These are phyloP conservation scores for Lipotes vexillifer DNA, from an alignment of 2,113 vertebrate species.

Conservation along the genomic window DNA sequence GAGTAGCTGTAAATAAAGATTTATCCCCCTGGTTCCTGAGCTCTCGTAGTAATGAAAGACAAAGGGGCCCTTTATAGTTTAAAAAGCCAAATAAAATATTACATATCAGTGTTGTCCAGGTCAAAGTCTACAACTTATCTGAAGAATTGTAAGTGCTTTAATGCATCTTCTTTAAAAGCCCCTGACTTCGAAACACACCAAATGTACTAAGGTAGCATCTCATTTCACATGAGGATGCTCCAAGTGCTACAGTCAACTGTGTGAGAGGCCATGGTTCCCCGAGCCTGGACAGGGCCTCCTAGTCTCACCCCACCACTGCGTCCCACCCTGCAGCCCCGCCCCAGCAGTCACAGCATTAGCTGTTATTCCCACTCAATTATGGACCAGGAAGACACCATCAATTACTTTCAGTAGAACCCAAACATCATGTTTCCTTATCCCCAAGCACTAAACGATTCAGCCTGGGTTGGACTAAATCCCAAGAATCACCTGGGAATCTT, in stretches of 20 bases:
- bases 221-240: background rate
- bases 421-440: background rate
- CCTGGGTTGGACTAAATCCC: background rate
- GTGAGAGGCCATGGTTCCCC: fast-evolving
- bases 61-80: background rate
- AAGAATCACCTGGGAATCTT: background rate
- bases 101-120: background rate
- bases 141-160: background rate
- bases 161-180: background rate
- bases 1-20: slow-evolving; percentile 30
- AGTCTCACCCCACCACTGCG: no score
- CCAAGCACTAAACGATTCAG: background rate
- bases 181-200: background rate
- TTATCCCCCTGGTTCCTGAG: background rate
- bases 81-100: background rate
- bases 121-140: background rate
- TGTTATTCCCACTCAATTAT: background rate
- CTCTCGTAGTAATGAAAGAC: background rate
- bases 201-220: fast-evolving
- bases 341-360: background rate
- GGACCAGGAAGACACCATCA: background rate
- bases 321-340: background rate
- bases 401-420: background rate
- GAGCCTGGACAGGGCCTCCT: no score
- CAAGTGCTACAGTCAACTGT: background rate